Evolutionary conservation across 35 echinoderm and acorn worm genomes (phyloP).

Genomic region (Nesometra sesokonis): DNA sequence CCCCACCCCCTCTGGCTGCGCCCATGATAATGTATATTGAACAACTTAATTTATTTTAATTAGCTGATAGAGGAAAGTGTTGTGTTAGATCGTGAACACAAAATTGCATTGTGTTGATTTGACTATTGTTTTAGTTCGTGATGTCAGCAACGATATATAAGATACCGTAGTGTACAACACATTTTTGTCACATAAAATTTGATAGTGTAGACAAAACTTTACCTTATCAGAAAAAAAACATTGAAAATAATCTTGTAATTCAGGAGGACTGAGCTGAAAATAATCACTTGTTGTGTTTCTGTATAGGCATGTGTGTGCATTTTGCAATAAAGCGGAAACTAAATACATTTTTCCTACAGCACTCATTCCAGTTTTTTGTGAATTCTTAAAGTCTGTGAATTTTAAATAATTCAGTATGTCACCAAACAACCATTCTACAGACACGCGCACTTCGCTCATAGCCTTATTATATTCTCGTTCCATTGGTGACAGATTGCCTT

Average conservation of each 20-base stretch:
- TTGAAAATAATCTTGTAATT: background rate
- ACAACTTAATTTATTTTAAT: too few relatives aligned
- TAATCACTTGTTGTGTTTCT: background rate
- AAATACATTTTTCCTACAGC: background rate
- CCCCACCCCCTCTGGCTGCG: too few relatives aligned
- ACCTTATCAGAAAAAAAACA: background rate
- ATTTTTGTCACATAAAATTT: too few relatives aligned
- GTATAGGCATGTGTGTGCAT: conserved; percentile 1
- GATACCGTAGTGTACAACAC: too few relatives aligned
- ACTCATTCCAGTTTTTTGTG: background rate
- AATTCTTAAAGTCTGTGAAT: background rate
- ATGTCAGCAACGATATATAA: too few relatives aligned
- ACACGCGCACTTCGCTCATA: background rate
- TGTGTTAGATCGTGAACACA: too few relatives aligned
- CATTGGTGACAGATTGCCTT: background rate
- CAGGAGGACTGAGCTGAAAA: background rate
- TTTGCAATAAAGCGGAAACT: background rate
- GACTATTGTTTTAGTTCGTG: too few relatives aligned
- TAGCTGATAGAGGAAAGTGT: too few relatives aligned
- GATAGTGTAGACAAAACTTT: too few relatives aligned
- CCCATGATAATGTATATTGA: too few relatives aligned
- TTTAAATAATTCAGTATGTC: background rate
- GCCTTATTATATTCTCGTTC: background rate
- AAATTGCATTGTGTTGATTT: too few relatives aligned
- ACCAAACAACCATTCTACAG: background rate